Base-by-base conservation (phyloP, 1,140 invertebrate species). In the Portunus trituberculatus region DNA sequence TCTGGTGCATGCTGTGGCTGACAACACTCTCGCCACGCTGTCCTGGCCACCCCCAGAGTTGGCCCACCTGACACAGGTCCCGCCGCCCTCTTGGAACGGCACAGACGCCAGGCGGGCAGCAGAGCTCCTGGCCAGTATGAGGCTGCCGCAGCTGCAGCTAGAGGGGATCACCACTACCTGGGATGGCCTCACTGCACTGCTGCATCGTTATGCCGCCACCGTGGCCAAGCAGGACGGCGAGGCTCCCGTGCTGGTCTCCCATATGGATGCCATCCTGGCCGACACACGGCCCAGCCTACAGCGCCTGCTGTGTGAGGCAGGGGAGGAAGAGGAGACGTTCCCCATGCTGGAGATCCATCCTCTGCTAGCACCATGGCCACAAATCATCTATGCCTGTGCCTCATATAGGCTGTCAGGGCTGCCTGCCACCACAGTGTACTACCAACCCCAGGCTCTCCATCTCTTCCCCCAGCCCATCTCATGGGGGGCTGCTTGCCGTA, bases 11-110 rank as follows among this genome's bases (percentile, higher is more conserved):
- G 91, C 88, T 16, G 25, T 95, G 32, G 16, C 52, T 4, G 91
- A 95, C 46, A 52, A 95, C 25, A 82, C 87, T 3, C 48, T 95
- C 16, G 8, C 59, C 4, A 48, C 8, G 0, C 52, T 95, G 39
- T 91, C 92, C 31, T 95, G 94, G 94, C 94, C 94, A n/a, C 91
- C 94, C 12, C 91, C 94, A 86, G 94, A 92, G 48, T 12, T 95
- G 86, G 67, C 52, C 46, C 83, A 88, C 48, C 29, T 95, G 83
- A 45, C 45, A 12, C 94, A 95, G 39, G 45, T 89, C 12, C 94
- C 91, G 12, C 94, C 94, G 25, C 25, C 59, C n/a, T 59, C 94
- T 16, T 95, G 94, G 94, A 95, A 95, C 76, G 92, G 45, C 59
- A 46, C 29, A 29, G 94, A 95, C 29, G 59, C 39, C 10, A 76